A percentile compares a stretch with the other conserved stretches of the same genome.
Conservation (phyloP, 2,888 invertebrate genomes). For the Idaea straminata region DNA sequence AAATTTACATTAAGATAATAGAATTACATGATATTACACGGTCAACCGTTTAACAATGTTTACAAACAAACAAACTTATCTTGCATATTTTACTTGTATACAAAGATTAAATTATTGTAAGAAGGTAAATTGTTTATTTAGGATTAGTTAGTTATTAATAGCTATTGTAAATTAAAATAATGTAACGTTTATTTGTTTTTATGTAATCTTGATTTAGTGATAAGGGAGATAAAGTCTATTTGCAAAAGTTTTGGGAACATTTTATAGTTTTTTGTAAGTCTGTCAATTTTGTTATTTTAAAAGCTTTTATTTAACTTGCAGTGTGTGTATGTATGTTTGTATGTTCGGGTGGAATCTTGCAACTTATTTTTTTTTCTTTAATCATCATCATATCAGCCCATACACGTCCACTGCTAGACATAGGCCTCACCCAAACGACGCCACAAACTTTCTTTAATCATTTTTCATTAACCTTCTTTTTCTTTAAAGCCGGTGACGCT, state of each 20-base stretch:
- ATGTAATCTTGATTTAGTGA: not conserved
- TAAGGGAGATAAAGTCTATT: not conserved
- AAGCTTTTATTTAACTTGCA: too few relatives aligned
- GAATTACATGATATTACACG: not conserved
- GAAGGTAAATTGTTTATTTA: not conserved
- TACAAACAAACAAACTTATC: not conserved
- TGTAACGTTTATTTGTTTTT: constrained; percentile 12
- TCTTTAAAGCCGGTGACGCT: too few relatives aligned
- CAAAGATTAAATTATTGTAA: constrained; percentile 5
- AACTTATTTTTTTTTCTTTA: too few relatives aligned
- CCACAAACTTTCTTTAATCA: too few relatives aligned
- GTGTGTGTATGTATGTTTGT: too few relatives aligned
- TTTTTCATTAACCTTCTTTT: too few relatives aligned
- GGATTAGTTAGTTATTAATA: not conserved
- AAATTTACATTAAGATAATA: not conserved
- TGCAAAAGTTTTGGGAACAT: not conserved
- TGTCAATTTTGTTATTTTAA: not conserved
- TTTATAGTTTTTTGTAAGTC: not conserved
- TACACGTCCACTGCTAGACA: too few relatives aligned
- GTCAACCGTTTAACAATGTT: not conserved
- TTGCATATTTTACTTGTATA: not conserved
- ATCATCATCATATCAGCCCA: too few relatives aligned
- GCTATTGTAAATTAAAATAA: constrained; percentile 13
- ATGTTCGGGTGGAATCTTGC: too few relatives aligned
- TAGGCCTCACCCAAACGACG: too few relatives aligned